Conservation (phyloP, 2,888 invertebrate genomes). For the Aporophyla nigra region DNA sequence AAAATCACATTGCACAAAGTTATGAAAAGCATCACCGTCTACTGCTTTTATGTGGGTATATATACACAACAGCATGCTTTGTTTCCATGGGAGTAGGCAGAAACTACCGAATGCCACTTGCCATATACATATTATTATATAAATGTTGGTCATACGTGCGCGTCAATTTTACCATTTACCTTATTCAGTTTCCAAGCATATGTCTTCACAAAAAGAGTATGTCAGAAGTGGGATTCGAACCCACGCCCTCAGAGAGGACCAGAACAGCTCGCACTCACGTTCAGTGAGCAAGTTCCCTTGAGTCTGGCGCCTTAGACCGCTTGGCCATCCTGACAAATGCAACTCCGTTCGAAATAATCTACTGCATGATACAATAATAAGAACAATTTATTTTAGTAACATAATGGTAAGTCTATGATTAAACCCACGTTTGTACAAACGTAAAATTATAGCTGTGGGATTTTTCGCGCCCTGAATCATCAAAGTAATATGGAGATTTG, state of each 20-base stretch:
- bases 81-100: too few relatives aligned
- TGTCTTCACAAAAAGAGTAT: constrained; percentile 10
- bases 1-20: background rate
- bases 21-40: too few relatives aligned
- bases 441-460: too few relatives aligned
- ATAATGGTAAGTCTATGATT: background rate
- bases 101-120: too few relatives aligned
- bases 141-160: background rate
- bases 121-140: too few relatives aligned
- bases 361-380: too few relatives aligned
- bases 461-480: too few relatives aligned
- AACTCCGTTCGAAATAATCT: background rate
- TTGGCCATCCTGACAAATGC: constrained; percentile 31
- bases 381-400: background rate
- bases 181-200: too few relatives aligned
- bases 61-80: background rate
- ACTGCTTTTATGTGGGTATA: too few relatives aligned
- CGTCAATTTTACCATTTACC: too few relatives aligned
- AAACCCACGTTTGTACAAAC: too few relatives aligned
- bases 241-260: constrained; percentile 94
- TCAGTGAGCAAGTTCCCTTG: constrained; percentile 84
- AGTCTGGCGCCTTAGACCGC: constrained; percentile 44
- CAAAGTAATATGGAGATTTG: too few relatives aligned
- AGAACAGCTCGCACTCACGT: constrained; percentile 91
- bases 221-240: constrained; percentile 91